Conservation (phyloP, 2,113 vertebrate genomes). For the Ptyas mucosa region DNA sequence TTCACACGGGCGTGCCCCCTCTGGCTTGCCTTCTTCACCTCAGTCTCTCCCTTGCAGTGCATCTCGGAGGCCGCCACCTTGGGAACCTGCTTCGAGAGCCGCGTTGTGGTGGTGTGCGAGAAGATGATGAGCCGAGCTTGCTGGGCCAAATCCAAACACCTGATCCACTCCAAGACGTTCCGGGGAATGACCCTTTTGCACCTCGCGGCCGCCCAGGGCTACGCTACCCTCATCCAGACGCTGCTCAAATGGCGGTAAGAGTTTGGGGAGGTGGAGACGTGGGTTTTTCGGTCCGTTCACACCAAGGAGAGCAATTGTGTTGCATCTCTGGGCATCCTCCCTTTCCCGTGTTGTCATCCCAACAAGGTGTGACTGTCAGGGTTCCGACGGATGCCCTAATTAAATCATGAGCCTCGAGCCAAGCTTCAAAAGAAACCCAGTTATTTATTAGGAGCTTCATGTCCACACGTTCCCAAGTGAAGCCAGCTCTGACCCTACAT, state of each 20-base stretch:
- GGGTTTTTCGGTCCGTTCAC: not conserved
- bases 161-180: slow-evolving; percentile 99
- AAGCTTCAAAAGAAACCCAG: too few species aligned
- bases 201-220: slow-evolving; percentile 95
- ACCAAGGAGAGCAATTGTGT: not conserved
- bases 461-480: too few species aligned
- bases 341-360: not conserved
- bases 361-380: too few species aligned
- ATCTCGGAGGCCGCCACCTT: slow-evolving; percentile 77
- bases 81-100: slow-evolving; percentile 96
- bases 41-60: slow-evolving; percentile 67
- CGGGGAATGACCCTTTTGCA: slow-evolving; percentile 97
- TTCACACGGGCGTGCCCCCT: not conserved
- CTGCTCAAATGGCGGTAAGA: slow-evolving; percentile 99
- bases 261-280: not conserved
- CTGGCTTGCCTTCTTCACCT: not conserved
- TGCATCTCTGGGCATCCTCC: not conserved
- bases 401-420: too few species aligned
- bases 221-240: slow-evolving; percentile 97
- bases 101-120: slow-evolving; percentile 96
- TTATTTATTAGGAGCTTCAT: too few species aligned
- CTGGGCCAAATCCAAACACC: slow-evolving; percentile 98
- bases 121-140: slow-evolving; percentile 99
- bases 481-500: too few species aligned
- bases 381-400: too few species aligned